These are phyloP conservation scores for human DNA, from an alignment of 2,113 vertebrate genomes.

Conservation along the genomic window GRCh38 chr16:51451001-51451500, in stretches of 20 bases:
- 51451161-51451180: background rate
- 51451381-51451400: background rate
- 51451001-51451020: background rate
- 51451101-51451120: background rate
- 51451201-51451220: background rate
- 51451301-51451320: background rate
- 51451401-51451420: accelerated
- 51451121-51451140: background rate
- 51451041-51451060: background rate
- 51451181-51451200: background rate
- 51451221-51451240: background rate
- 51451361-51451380: background rate
- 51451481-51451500: background rate
- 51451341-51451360: background rate
- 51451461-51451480: background rate
- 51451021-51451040: background rate
- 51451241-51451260: accelerated
- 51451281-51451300: background rate
- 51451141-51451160: background rate
- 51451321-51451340: background rate
- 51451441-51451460: accelerated
- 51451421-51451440: background rate
- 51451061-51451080: too few relatives aligned
- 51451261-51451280: background rate
- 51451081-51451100: background rate